Percentiles rank a stretch among this genome's conserved stretches.
Evolutionary conservation across 2,888 invertebrate genomes (phyloP).

Genomic region (Melipona bicolor): DNA sequence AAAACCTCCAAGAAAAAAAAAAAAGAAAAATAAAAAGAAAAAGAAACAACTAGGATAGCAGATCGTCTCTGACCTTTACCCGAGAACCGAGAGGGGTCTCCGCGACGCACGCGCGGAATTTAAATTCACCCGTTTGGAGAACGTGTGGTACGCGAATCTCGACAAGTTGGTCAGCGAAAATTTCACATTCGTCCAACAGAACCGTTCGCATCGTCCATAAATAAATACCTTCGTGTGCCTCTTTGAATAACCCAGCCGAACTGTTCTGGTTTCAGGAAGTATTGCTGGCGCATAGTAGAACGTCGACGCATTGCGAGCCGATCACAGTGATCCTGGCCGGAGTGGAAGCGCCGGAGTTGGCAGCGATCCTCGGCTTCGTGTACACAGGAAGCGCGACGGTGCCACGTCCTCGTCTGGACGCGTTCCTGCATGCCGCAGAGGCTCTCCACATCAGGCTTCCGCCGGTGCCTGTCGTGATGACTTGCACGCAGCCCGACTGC

Average conservation of each 20-base stretch:
- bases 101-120: slow-evolving; percentile 10
- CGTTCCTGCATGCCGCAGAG: slow-evolving; percentile 87
- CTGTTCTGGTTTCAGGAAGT: slow-evolving; percentile 78
- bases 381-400: slow-evolving; percentile 89
- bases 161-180: slow-evolving; percentile 40
- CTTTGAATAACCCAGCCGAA: not conserved
- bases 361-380: slow-evolving; percentile 88
- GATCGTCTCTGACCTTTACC: slow-evolving; percentile 13
- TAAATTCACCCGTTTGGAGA: not conserved
- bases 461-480: slow-evolving; percentile 66
- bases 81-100: not conserved
- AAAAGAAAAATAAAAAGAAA: not conserved
- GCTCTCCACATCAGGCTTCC: slow-evolving; percentile 78
- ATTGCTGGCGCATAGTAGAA: slow-evolving; percentile 77
- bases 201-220: slow-evolving; percentile 21
- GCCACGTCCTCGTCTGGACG: slow-evolving; percentile 86
- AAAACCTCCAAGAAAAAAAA: not conserved
- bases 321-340: slow-evolving; percentile 88
- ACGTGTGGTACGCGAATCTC: slow-evolving; percentile 8
- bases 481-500: slow-evolving; percentile 56
- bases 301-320: slow-evolving; percentile 83
- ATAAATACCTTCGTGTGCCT: slow-evolving; percentile 24
- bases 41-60: not conserved
- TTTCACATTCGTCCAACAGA: slow-evolving; percentile 27
- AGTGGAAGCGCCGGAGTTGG: slow-evolving; percentile 87